Base-by-base conservation (phyloP, 2,888 invertebrate species). In the Lithophane leautieri region DNA sequence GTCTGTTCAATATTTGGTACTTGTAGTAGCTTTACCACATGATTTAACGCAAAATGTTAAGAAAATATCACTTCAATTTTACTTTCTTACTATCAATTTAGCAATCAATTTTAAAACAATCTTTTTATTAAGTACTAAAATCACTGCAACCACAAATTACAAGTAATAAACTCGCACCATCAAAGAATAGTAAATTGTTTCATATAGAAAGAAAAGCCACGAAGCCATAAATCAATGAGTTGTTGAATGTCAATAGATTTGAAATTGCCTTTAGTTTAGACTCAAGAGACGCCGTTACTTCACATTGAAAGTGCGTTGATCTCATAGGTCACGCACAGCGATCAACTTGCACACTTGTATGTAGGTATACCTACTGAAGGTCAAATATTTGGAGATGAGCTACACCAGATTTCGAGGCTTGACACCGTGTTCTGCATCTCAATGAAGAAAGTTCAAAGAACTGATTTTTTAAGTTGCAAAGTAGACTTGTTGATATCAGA, bases 281-380 rank as follows among this genome's bases (percentile, higher is more conserved):
- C 86, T 78, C 80, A 68, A 85, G 83, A 85, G 86, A 88, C 78
- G 82, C 93, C 93, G 93, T 94, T 93, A 93, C 83, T 92, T 91
- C 86, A 91, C 91, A 91, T 93, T 92, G 91, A 92, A 92, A 93
- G 94, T 91, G 89, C 94, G 90, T 93, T 93, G 93, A 91, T 92
- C 93, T 90, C 91, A 89, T 90, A 92, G 93, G 91, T 92, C 92
- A 93, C 89, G 84, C 89, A 89, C 84, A 88, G 76, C 83, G 82
- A 84, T 88, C 87, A 87, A 88, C 89, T 91, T 83, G 90, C 89
- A 88, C 91, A 91, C 91, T 90, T 89, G 80, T 83, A 84, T 85
- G 83, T 68, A n/a, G n/a, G n/a, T n/a, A n/a, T n/a, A n/a, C n/a
- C n/a, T n/a, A 28, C 60, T 86, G 88, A 92, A 93, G 92, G 92